These are phyloP conservation scores for Amaurobius ferox DNA, from an alignment of 2,888 invertebrate genomes.

Conservation along the genomic window DNA sequence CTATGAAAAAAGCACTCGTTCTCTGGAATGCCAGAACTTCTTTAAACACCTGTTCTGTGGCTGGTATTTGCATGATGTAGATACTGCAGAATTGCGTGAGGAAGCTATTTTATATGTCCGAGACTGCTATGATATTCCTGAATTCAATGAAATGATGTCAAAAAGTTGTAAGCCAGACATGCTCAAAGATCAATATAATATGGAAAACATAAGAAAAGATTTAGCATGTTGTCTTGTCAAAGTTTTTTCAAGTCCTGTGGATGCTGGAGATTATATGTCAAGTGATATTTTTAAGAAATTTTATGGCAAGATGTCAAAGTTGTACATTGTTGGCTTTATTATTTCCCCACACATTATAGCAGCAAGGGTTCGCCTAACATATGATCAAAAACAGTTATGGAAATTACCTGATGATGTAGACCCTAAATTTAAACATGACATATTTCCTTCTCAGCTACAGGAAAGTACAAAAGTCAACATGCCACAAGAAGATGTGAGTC, in stretches of 20 bases:
- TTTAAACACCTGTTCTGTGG: conserved; percentile 54
- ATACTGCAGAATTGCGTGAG: conserved; percentile 26
- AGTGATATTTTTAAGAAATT: background rate
- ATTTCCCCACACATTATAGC: conserved; percentile 42
- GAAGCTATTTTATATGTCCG: conserved; percentile 21
- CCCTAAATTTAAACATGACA: background rate
- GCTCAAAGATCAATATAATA: background rate
- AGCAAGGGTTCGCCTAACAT: conserved; percentile 32
- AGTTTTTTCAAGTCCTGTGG: background rate
- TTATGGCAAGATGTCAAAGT: conserved; percentile 50
- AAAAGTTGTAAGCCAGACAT: background rate
- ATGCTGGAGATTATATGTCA: conserved; percentile 13
- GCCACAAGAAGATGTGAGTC: background rate
- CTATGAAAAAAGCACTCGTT: background rate
- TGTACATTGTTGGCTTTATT: conserved; percentile 44
- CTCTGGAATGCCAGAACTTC: conserved; percentile 1
- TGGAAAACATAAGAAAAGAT: conserved; percentile 31
- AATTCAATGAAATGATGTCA: conserved; percentile 1
- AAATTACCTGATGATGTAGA: conserved; percentile 25
- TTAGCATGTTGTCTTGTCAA: conserved; percentile 36
- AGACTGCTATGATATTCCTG: conserved; percentile 31
- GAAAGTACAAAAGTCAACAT: background rate
- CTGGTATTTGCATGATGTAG: conserved; percentile 53
- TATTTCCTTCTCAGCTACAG: background rate
- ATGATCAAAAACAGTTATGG: conserved; percentile 40